Base-by-base conservation (phyloP, 1,140 invertebrate species). In the Penaeus chinensis region DNA sequence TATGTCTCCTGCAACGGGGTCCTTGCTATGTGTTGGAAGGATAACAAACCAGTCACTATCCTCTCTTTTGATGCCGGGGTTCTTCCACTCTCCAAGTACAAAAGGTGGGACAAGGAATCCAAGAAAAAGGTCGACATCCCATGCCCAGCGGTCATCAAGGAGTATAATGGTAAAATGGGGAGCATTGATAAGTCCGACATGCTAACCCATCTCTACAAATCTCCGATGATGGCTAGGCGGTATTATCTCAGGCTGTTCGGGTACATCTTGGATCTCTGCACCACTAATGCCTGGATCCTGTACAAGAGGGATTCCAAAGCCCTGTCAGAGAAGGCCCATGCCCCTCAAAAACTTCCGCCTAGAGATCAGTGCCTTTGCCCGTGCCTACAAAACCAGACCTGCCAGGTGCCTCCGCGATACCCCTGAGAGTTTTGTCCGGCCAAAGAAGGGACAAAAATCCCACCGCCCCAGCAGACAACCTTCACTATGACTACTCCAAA, bases 91-190 rank as follows among this genome's bases (percentile, higher is more conserved):
- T n/a, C n/a, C n/a, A n/a, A n/a, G n/a, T n/a, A n/a, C n/a, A n/a
- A n/a, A n/a, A n/a, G n/a, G n/a, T n/a, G n/a, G n/a, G n/a, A n/a
- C n/a, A n/a, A n/a, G n/a, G n/a, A n/a, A n/a, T n/a, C n/a, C n/a
- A n/a, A n/a, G n/a, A n/a, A n/a, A n/a, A n/a, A n/a, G n/a, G n/a
- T n/a, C n/a, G n/a, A 79, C 13, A 37, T 86, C 20, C 42, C 84
- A 10, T 82, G 47, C 61, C 74, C 71, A 18, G 27, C 22, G 61
- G 84, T 86, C 4, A 79, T 86, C 47, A 86, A 86, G 74, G 3
- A 82, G 60, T 86, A 86, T 47, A 86, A 80, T 86, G 83, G 83
- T 19, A 69, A 84, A 32, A 84, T 84, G 85, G 84, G 74, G 5
- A 60, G 84, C 54, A 79, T 86, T n/a, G 74, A 80, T 54, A 86